These are phyloP conservation scores for Neocloeon triangulifer DNA, from an alignment of 1,140 invertebrate genomes.

Conservation along the genomic window DNA sequence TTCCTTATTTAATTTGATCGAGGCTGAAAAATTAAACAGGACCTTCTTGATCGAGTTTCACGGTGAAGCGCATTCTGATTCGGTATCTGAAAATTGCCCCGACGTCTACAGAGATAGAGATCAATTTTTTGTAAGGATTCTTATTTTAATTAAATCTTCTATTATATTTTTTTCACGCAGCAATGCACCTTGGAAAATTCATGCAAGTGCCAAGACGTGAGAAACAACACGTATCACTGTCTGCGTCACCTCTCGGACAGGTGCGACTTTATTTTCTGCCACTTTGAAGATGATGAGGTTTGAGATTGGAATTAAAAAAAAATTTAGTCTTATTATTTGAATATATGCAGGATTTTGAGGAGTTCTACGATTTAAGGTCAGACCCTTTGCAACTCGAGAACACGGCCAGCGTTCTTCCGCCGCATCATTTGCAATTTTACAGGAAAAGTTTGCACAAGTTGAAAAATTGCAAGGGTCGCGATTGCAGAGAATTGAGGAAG, in stretches of 20 bases:
- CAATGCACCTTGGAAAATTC: conserved; percentile 33
- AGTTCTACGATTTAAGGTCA: conserved; percentile 38
- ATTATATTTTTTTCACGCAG: conserved; percentile 17
- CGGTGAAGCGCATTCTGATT: conserved; percentile 19
- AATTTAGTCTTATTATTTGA: conserved; percentile 7
- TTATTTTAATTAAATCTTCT: conserved; percentile 3
- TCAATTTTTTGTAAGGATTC: not conserved
- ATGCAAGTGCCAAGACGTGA: conserved; percentile 63
- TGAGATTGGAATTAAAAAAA: not conserved
- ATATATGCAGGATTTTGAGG: conserved; percentile 39
- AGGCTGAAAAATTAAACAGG: conserved; percentile 13
- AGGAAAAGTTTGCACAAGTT: no score
- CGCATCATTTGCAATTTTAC: no score
- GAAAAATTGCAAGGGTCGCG: no score
- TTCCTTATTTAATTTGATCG: conserved; percentile 19
- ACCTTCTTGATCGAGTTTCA: conserved; percentile 44
- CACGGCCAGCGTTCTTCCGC: no score
- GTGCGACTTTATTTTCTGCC: conserved; percentile 45
- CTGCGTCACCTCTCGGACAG: conserved; percentile 29
- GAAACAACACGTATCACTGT: conserved; percentile 67
- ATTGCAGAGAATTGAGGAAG: no score
- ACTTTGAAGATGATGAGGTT: conserved; percentile 48
- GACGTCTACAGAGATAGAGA: not conserved
- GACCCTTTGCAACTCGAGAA: conserved; percentile 51
- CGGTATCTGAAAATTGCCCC: not conserved